Evolutionary conservation across 2,888 invertebrate species (phyloP), one percentile per base, ranked within the genome.

Genomic region (Diaphora mendica): DNA sequence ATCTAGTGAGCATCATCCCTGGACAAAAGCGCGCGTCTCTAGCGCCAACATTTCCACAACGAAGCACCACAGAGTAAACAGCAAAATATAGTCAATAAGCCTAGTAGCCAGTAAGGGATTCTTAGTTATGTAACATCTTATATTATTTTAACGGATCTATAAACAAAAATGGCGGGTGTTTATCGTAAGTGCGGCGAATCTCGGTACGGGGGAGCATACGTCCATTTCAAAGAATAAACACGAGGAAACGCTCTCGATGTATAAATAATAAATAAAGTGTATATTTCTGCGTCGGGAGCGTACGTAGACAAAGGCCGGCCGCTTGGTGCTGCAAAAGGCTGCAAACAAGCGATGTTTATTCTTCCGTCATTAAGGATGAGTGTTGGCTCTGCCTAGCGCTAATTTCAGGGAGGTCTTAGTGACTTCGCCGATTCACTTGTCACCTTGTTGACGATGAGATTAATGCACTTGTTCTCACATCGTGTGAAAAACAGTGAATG

Each of bases 171-270:
- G 90, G 91, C 91, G 89, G 87, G 85, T 87, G 86, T 87, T 86
- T 91, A 91, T 90, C 89, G 89, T 88, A 83, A 86, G 74, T 44
- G 70, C 80, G 87, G 87, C 85, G 87, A 87, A 87, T 85, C 86
- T 83, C 82, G 80, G 82, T 82, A 83, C 84, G 83, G 88, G 87
- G 89, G 90, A 86, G 89, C 90, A 84, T 91, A 93, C 93, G 92
- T 93, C 93, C 93, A 94, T 94, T 93, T 92, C 94, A 91, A 91
- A 94, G 92, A 93, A 93, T 92, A 94, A 94, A 94, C 94, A 94
- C 87, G 88, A 90, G 91, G 90, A 92, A 91, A 90, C 89, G 91
- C 91, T 93, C 92, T 92, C 92, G 91, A 93, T 93, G 94, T 93
- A 94, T 94, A 94, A 94, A 95, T 94, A 94, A 94, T 94, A 93